Base-by-base conservation (phyloP, 2,888 invertebrate genomes). In the Theretra japonica region DNA sequence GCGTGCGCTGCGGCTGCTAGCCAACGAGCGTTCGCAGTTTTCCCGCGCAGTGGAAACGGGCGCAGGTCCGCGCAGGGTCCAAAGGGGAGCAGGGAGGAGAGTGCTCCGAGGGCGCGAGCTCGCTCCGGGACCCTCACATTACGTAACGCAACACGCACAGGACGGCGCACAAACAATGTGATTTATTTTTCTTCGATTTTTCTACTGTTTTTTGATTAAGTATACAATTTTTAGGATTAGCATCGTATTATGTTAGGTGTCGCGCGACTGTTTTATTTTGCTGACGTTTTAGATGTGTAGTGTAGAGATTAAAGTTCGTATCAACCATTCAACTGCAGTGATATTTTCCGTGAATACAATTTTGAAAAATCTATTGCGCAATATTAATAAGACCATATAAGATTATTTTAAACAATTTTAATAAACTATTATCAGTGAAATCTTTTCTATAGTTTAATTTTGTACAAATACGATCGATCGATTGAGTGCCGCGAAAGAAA, bases 81-180 rank as follows among this genome's bases (percentile, higher is more conserved):
- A 48, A 72, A 73, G 79, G 83, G 82, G 80, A 78, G 80, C 76
- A 79, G 83, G 82, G 83, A 83, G 85, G 82, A 81, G 79, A 76
- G 75, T 76, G 73, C 77, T 77, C 76, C 76, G 83, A 83, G 84
- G 87, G 87, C 85, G 79, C 82, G 82, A 83, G 85, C 88, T 84
- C 80, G 76, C 76, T 84, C 87, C 85, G 85, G 90, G 87, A 84
- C 91, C 91, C 92, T 90, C 89, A 83, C 92, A 93, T 94, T 94
- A 94, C 91, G 89, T 94, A 94, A 94, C 94, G 80, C 86, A 90
- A 90, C 90, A 94, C 94, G 94, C 94, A 94, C 94, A 94, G 92
- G 87, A 93, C 90, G 88, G 94, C 94, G 94, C 94, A 94, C 94
- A 94, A 94, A 93, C 89, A 90, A 94, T 94, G 94, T 94, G 93